Conservation (phyloP, 2,113 vertebrate species). For the Gila orcuttii region DNA sequence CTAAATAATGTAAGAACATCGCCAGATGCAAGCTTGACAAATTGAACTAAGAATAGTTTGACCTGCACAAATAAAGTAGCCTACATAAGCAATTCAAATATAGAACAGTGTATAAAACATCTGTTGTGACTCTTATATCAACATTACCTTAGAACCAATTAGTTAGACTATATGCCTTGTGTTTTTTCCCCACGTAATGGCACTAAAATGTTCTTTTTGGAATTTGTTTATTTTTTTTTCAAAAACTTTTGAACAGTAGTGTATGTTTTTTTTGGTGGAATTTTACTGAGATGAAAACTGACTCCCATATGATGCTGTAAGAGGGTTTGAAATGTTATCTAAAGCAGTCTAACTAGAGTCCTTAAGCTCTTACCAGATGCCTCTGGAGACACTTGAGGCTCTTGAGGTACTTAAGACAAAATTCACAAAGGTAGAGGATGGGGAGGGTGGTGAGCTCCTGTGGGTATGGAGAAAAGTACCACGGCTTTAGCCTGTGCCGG, state of each 20-base stretch:
- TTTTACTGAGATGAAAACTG: no score
- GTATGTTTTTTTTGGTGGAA: no score
- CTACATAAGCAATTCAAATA: not conserved
- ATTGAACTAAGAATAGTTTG: not conserved
- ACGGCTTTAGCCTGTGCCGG: slow-evolving; percentile 90
- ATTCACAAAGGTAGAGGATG: slow-evolving; percentile 94
- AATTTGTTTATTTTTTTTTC: no score
- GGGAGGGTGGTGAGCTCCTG: slow-evolving; percentile 89
- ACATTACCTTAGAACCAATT: no score
- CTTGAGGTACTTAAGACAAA: slow-evolving; percentile 94
- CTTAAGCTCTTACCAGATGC: slow-evolving; percentile 82
- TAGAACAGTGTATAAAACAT: not conserved
- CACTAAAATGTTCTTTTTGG: no score
- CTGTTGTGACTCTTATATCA: not conserved
- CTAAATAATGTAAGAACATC: not conserved
- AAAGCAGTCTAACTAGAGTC: not conserved
- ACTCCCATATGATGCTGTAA: not conserved
- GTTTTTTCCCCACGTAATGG: no score
- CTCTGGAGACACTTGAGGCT: slow-evolving; percentile 95
- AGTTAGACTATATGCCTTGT: no score
- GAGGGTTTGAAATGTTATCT: not conserved
- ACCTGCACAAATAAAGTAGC: slow-evolving; percentile 13
- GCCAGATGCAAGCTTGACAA: not conserved
- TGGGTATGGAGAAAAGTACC: slow-evolving; percentile 95
- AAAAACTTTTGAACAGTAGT: no score